These are phyloP conservation scores for Coryphaenoides rupestris DNA, from an alignment of 2,113 vertebrate species.

Conservation along the genomic window DNA sequence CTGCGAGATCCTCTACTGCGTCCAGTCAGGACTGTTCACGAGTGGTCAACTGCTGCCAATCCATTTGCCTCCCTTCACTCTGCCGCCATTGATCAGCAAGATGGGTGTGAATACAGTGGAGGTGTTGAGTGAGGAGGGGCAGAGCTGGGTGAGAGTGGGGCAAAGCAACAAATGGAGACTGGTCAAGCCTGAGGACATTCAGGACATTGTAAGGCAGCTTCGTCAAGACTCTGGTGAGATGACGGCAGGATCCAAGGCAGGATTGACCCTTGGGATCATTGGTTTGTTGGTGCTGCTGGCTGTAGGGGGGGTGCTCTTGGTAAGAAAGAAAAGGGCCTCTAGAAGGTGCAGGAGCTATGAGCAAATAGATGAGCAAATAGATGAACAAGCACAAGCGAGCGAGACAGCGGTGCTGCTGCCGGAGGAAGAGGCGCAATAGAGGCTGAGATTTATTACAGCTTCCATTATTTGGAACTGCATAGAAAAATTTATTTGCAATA, in stretches of 20 bases:
- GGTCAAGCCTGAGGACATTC: constrained; percentile 64
- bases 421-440: no score
- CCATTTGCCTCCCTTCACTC: constrained; percentile 80
- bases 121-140: constrained; percentile 75
- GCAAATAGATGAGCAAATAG: no score
- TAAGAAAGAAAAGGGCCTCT: constrained; percentile 24
- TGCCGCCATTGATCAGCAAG: constrained; percentile 64
- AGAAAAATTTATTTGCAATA: no score
- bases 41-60: constrained; percentile 69
- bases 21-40: constrained; percentile 77
- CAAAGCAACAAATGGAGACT: constrained; percentile 75
- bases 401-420: no score
- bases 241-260: constrained; percentile 46
- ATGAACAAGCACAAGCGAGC: no score
- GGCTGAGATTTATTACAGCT: no score
- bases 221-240: constrained; percentile 5
- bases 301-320: constrained; percentile 27
- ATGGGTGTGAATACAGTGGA: constrained; percentile 69
- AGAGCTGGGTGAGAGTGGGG: constrained; percentile 77
- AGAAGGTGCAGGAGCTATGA: not conserved
- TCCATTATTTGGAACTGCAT: no score
- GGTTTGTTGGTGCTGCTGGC: constrained; percentile 43
- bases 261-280: constrained; percentile 58
- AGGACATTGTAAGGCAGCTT: constrained; percentile 31
- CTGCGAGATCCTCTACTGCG: constrained; percentile 86